These are phyloP conservation scores for Acanthurus tractus DNA, from an alignment of 2,797 vertebrate genomes.

Conservation along the genomic window DNA sequence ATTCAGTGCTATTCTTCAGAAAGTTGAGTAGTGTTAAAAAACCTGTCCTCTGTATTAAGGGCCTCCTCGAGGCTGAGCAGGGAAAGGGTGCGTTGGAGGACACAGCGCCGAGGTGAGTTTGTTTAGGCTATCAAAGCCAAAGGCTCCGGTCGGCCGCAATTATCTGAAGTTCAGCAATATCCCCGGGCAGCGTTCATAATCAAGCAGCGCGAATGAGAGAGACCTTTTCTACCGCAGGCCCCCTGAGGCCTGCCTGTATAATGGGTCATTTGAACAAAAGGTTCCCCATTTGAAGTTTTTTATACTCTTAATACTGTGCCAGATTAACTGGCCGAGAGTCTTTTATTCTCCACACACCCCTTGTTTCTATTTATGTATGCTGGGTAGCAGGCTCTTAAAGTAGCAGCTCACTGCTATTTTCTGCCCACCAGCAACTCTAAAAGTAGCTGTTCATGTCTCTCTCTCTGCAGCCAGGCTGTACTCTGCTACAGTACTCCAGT, in stretches of 20 bases:
- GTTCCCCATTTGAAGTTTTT: slow-evolving; percentile 50
- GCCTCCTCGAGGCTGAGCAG: not conserved
- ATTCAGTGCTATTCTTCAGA: slow-evolving; percentile 17
- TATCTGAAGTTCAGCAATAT: slow-evolving; percentile 63
- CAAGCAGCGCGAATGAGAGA: slow-evolving; percentile 43
- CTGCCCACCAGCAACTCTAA: slow-evolving; percentile 33
- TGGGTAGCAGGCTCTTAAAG: slow-evolving; percentile 35
- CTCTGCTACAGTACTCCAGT: not conserved
- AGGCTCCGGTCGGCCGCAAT: slow-evolving; percentile 29
- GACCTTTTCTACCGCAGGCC: slow-evolving; percentile 49
- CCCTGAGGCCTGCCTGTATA: slow-evolving; percentile 42
- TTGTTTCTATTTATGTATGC: slow-evolving; percentile 44
- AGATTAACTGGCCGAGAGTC: slow-evolving; percentile 42
- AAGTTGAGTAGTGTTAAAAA: slow-evolving; percentile 22
- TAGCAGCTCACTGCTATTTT: slow-evolving; percentile 37
- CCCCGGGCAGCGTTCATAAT: slow-evolving; percentile 54
- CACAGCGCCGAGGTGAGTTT: slow-evolving; percentile 37
- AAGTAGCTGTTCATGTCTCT: slow-evolving; percentile 14
- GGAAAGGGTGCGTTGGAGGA: slow-evolving; percentile 21
- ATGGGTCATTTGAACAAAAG: slow-evolving; percentile 58
- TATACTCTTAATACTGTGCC: slow-evolving; percentile 17
- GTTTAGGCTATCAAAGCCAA: slow-evolving; percentile 52
- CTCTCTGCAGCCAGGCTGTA: not conserved
- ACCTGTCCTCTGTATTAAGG: not conserved
- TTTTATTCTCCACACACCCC: slow-evolving; percentile 26